A percentile compares a stretch with the other conserved stretches of the same genome.
These are phyloP conservation scores for Xanthorhoe spadicearia DNA, from an alignment of 2,888 invertebrate species.

Conservation along the genomic window DNA sequence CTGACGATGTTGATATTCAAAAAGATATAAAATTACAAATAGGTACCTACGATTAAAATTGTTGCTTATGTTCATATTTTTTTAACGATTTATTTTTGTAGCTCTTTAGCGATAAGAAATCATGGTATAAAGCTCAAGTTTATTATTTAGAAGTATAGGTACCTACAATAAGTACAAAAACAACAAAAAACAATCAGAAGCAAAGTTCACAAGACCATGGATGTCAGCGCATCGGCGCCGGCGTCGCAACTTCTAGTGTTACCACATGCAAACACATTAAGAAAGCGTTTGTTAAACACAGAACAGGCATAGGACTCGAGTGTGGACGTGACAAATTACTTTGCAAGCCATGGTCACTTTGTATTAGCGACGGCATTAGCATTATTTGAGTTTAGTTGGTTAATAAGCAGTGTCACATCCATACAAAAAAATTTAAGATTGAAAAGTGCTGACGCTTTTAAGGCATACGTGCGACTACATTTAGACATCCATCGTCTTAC, in stretches of 20 bases:
- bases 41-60: no score
- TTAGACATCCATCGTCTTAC: slow-evolving; percentile 80
- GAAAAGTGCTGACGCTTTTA: slow-evolving; percentile 35
- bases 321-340: slow-evolving; percentile 21
- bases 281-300: slow-evolving; percentile 36
- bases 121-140: not conserved
- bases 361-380: slow-evolving; percentile 19
- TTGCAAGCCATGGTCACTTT: slow-evolving; percentile 16
- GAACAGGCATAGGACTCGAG: slow-evolving; percentile 20
- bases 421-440: slow-evolving; percentile 6
- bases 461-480: slow-evolving; percentile 42
- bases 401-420: slow-evolving; percentile 21
- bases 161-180: not conserved
- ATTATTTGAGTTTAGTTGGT: slow-evolving; percentile 9
- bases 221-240: slow-evolving; percentile 61
- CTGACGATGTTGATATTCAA: no score
- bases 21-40: no score
- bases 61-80: no score
- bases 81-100: no score
- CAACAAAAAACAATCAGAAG: slow-evolving; percentile 44
- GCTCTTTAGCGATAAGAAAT: no score
- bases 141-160: not conserved
- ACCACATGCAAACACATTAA: slow-evolving; percentile 35
- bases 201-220: slow-evolving; percentile 73
- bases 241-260: slow-evolving; percentile 41